Conservation (phyloP, 2,888 invertebrate species). For the Heteromurus nitidus region DNA sequence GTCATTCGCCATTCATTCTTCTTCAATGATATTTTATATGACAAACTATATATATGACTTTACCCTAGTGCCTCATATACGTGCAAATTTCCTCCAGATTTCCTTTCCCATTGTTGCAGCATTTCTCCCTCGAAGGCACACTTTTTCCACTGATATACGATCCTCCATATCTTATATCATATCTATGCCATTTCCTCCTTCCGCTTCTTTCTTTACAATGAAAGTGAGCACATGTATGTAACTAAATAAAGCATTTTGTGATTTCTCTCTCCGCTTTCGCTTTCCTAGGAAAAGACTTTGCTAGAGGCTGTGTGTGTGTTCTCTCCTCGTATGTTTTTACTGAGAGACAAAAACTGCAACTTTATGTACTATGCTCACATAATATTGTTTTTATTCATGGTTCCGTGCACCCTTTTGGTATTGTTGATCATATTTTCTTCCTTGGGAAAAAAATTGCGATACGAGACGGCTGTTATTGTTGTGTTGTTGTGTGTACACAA, state of each 20-base stretch:
- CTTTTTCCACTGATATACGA: constrained; percentile 24
- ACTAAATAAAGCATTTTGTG: constrained; percentile 5
- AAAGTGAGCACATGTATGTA: neutral
- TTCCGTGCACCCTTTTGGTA: constrained; percentile 17
- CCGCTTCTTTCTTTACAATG: neutral
- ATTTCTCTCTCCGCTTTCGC: neutral
- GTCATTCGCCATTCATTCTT: no score
- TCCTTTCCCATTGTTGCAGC: constrained; percentile 21
- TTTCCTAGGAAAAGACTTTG: constrained; percentile 3
- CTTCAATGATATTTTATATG: no score
- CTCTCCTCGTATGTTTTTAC: neutral
- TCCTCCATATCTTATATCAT: neutral
- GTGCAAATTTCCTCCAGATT: constrained; percentile 56
- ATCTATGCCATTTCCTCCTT: neutral
- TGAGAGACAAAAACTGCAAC: neutral
- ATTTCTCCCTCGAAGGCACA: constrained; percentile 27
- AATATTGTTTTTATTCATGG: constrained; percentile 16
- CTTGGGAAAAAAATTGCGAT: constrained; percentile 15
- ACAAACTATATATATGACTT: no score
- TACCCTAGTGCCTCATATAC: constrained; percentile 51
- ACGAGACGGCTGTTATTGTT: constrained; percentile 8
- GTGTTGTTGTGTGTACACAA: neutral
- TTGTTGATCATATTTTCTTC: constrained; percentile 20
- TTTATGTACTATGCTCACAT: neutral
- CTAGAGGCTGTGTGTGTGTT: neutral